Base-by-base conservation (phyloP, 2,797 vertebrate genomes). In the Miichthys miiuy region DNA sequence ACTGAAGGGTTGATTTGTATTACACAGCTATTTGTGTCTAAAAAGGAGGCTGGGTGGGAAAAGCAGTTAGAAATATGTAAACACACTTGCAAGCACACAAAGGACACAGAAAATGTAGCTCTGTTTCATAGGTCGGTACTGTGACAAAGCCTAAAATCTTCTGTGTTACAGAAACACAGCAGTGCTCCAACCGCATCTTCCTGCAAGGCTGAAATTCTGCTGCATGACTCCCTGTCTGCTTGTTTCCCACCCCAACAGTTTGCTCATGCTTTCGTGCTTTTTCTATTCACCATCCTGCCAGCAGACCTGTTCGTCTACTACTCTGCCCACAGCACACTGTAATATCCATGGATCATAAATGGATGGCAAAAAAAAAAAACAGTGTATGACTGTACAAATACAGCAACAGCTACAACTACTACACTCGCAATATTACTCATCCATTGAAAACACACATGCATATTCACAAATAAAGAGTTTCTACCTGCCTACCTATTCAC, bases 1-100 rank as follows among this genome's bases (percentile, higher is more conserved):
- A 81, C 80, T 83, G 61, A 82, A 77, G 67, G 77, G 57, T n/a
- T 52, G 73, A 85, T 88, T 87, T 87, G 74, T 82, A 70, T 73
- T 79, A 72, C 71, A 75, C 56, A 64, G 72, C 48, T 86, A 65
- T 83, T 84, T 62, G 52, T 67, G 61, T 87, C 38, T 51, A 27
- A 58, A 76, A 76, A 13, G 66, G 60, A 56, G 41, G 14, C 52
- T 58, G 70, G 46, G 16, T 61, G 78, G 48, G 51, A 82, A 72
- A 41, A 9, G 21, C 9, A 2, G n/a, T 42, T 50, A 13, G 38
- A 46, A 44, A 42, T 17, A 23, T 17, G 10, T 38, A 62, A 44
- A 72, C 54, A 79, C n/a, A 57, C 12, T 70, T 4, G 25, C 30
- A 67, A 17, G 16, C 21, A 25, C 20, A n/a, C 27, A 67, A 48